Conservation (phyloP, 30 jellyfish, hydroid and myxozoan genomes). For the Aurelia coerulea region DNA sequence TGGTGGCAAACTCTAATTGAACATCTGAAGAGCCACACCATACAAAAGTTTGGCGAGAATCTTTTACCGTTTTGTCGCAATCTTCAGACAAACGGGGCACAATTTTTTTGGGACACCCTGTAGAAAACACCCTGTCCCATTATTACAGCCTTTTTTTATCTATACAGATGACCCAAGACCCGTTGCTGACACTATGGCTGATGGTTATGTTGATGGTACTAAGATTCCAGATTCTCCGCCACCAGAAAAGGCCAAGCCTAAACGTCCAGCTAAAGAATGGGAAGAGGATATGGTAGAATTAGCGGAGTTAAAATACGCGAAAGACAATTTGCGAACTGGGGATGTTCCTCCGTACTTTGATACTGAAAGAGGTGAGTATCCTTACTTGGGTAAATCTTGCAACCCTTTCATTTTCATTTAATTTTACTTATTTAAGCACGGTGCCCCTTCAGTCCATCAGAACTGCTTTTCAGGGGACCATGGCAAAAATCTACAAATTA, state of each 20-base stretch:
- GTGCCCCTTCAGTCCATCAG: no score
- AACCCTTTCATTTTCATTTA: no score
- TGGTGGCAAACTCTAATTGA: no score
- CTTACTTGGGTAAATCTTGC: no score
- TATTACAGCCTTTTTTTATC: neutral
- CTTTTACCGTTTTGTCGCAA: no score
- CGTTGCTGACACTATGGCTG: slow-evolving; percentile 6
- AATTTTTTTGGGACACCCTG: no score
- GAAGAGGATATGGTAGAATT: slow-evolving; percentile 69
- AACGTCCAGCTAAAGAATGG: slow-evolving; percentile 77
- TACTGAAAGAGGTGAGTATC: slow-evolving; percentile 76
- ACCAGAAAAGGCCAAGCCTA: slow-evolving; percentile 67
- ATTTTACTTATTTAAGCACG: no score
- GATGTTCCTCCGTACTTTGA: slow-evolving; percentile 88
- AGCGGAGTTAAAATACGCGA: slow-evolving; percentile 80
- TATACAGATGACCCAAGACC: neutral
- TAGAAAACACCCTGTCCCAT: neutral
- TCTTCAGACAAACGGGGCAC: no score
- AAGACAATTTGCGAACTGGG: slow-evolving; percentile 39
- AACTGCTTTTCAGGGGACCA: no score
- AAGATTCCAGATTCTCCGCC: slow-evolving; percentile 80
- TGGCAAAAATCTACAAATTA: no score
- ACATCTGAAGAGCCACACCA: no score
- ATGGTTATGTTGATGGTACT: slow-evolving; percentile 60
- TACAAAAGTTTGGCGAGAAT: no score